Base-by-base conservation (phyloP, 2,888 invertebrate genomes). In the Leptopilina syphax region DNA sequence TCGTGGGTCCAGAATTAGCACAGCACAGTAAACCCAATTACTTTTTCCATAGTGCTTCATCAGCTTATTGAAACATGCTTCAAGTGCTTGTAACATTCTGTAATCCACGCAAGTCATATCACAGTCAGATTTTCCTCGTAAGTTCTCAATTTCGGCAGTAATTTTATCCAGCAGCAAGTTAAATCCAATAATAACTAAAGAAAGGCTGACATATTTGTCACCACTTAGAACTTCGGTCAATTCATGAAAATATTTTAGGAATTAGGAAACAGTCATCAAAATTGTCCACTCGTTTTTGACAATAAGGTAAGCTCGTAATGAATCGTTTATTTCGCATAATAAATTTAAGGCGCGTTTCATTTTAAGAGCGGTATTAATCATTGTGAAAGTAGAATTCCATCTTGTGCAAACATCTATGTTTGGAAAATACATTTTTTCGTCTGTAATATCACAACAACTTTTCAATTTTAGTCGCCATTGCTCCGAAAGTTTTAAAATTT, bases 31-130 rank as follows among this genome's bases (percentile, higher is more conserved):
- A 4, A 76, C n/a, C 63, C 63, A 76, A 44, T 76, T 76, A 60
- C 63, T 57, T 44, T 76, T 76, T n/a, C 63, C 13, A 54, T 76
- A 76, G 60, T 76, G 76, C 41, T 76, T 76, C 34, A 76, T 10
- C 24, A 63, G 13, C 60, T 76, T 63, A 10, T 60, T 12, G 9
- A n/a, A 65, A n/a, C 65, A 65, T 65, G 27, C 65, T 65, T 65
- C 27, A 24, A 65, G 24, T 4, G 8, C 65, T 65, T 24, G 24
- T 27, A 65, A 10, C 12, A 65, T 65, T 9, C 24, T 65, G 9
- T 65, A 18, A 24, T 65, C 24, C 24, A 9, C 24, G 27, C 57
- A 57, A 57, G 57, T 57, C 13, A 13, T 13, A 57, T 57, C 57
- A 13, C 4, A 12, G 6, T 13, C n/a, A n/a, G 57, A n/a, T n/a